A percentile compares a stretch with the other conserved stretches of the same genome.
Conservation (phyloP, 2,888 invertebrate genomes). For the Scaeva pyrastri region DNA sequence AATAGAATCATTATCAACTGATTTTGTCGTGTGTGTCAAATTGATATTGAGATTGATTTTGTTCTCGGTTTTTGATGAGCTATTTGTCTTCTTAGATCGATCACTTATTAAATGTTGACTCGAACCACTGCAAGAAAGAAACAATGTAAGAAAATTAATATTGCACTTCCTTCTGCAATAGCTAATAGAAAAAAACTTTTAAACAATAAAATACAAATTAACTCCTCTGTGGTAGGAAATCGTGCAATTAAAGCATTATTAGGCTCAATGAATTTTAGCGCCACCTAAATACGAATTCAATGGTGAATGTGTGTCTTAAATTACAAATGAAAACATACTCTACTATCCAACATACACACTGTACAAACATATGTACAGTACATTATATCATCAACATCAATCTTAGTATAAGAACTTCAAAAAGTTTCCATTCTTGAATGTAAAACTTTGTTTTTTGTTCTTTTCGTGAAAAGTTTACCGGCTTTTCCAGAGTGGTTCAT, state of each 20-base stretch:
- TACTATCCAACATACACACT: neutral
- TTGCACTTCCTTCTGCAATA: neutral
- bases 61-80: conserved; percentile 81
- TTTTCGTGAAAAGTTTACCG: conserved; percentile 40
- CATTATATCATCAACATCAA: conserved; percentile 28
- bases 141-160: neutral
- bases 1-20: conserved; percentile 79
- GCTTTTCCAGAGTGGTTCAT: conserved; percentile 29
- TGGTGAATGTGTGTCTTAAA: neutral
- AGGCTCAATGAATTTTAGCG: conserved; percentile 1
- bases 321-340: neutral
- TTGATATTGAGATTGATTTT: conserved; percentile 87
- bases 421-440: conserved; percentile 53
- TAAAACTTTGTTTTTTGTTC: conserved; percentile 37
- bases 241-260: conserved; percentile 46
- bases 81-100: conserved; percentile 51
- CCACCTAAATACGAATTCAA: neutral
- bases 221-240: neutral
- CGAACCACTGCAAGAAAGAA: conserved; percentile 45
- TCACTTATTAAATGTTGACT: conserved; percentile 49
- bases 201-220: neutral
- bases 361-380: neutral
- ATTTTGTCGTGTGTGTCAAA: conserved; percentile 85
- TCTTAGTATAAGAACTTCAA: conserved; percentile 61
- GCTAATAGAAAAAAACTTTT: conserved; percentile 2